Evolutionary conservation across 1,140 invertebrate species (phyloP), one percentile per base, ranked within the genome.

Genomic region (Zaprionus inermis): DNA sequence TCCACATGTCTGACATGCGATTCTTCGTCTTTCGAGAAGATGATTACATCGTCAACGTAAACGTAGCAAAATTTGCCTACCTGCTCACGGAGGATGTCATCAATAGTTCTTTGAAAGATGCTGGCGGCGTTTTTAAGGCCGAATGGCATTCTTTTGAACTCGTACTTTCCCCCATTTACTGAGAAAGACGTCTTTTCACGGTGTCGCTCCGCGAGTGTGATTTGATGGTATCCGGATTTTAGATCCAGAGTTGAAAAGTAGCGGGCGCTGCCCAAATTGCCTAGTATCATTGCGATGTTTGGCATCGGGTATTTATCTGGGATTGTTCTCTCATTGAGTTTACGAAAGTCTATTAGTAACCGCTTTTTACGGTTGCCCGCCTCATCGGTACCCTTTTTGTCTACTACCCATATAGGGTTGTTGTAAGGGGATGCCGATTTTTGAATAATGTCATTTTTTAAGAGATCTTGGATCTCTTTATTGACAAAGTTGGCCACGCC

Each of bases 301-400:
- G 64, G 38, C 46, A 63, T 63, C 3, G 58, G 30, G 30, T 63
- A 57, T 57, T 18, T 57, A 32, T 63, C 54, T 63, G n/a, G n/a
- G n/a, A n/a, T n/a, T n/a, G n/a, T n/a, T n/a, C n/a, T n/a, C n/a
- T n/a, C n/a, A n/a, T n/a, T n/a, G 3, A 51, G 59, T 52, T 63
- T 63, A 4, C 12, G 20, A 7, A 46, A 46, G n/a, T 46, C 41
- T 46, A 46, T 46, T 7, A 46, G 10, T 1, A 46, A 2, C 5
- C n/a, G 14, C n/a, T 46, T 46, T 2, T 16, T 18, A 6, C n/a
- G 11, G 41, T 46, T n/a, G n/a, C n/a, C n/a, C n/a, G n/a, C n/a
- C n/a, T n/a, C n/a, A n/a, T n/a, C n/a, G n/a, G n/a, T n/a, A n/a
- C n/a, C n/a, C n/a, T n/a, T n/a, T n/a, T n/a, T n/a, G n/a, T n/a